Percentiles rank a stretch among this genome's conserved stretches.
These are phyloP conservation scores for Setophaga petechia DNA, from an alignment of 2,113 vertebrate genomes.

Conservation along the genomic window DNA sequence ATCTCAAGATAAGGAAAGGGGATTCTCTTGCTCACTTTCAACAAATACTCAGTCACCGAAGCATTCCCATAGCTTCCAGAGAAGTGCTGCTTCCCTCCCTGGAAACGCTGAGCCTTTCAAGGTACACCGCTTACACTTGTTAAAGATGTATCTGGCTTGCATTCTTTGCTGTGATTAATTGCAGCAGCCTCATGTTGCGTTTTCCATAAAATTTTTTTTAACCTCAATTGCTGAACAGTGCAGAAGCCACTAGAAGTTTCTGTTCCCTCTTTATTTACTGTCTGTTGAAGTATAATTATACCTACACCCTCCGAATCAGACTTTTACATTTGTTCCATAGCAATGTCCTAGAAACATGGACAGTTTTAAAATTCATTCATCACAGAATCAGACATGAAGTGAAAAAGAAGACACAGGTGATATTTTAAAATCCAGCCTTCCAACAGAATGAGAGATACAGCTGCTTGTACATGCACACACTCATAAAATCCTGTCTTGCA, in stretches of 20 bases:
- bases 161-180: conserved; percentile 8
- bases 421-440: background rate
- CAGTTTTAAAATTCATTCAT: background rate
- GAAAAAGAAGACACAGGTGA: background rate
- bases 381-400: background rate
- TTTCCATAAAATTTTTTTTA: background rate
- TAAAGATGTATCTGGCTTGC: background rate
- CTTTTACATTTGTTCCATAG: background rate
- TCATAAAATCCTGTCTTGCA: background rate
- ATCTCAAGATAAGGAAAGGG: background rate
- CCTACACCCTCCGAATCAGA: background rate
- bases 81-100: background rate
- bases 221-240: background rate
- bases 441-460: background rate
- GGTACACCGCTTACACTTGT: background rate
- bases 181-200: background rate
- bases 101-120: background rate
- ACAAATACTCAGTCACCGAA: background rate
- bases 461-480: background rate
- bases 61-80: background rate
- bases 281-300: background rate
- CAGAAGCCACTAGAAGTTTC: background rate
- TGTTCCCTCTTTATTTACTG: background rate
- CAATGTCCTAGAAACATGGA: background rate
- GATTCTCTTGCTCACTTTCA: background rate